Base-by-base conservation (phyloP, 2,888 invertebrate species). In the Emesis furor region DNA sequence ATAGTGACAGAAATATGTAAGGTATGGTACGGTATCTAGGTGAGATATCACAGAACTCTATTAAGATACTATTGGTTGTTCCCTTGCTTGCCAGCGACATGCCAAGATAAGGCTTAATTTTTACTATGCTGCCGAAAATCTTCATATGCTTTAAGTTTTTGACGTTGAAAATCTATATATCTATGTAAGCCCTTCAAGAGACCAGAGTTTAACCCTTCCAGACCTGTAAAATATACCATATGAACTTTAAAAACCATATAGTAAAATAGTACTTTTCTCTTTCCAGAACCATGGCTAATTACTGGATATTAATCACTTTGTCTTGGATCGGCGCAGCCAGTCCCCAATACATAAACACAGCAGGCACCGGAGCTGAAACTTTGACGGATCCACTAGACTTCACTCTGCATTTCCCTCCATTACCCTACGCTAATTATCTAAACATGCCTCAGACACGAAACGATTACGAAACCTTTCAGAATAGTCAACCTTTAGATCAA, bases 261-360 rank as follows among this genome's bases (percentile, higher is more conserved):
- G 2, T 67, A 35, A 74, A 14, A n/a, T 62, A 14, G 17, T 71
- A 62, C 17, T 30, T 78, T 17, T 72, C 79, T 82, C n/a, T 83
- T 95, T 94, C 24, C 95, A 96, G 96, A 93, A 95, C 62, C 87
- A 96, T 96, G 96, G 91, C 93, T 73, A 92, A 92, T 89, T 94
- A 93, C 81, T 95, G 94, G 95, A 92, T 96, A 51, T 91, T 96
- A 85, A 91, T 96, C 87, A 91, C 93, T 1, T 89, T 95, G 86
- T 93, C 95, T 1, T 96, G 95, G 93, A 87, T 96, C 79, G 94
- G 96, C 79, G 87, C 92, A 14, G 96, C 91, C 79, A 94, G 95
- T 74, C 94, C 94, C 5, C 96, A 96, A 89, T 95, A 94, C 92
- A 94, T 96, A 88, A 93, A 92, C 91, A 92, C 92, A 4, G 93